Conservation (phyloP, 2,113 vertebrate species). For the Miniopterus natalensis region DNA sequence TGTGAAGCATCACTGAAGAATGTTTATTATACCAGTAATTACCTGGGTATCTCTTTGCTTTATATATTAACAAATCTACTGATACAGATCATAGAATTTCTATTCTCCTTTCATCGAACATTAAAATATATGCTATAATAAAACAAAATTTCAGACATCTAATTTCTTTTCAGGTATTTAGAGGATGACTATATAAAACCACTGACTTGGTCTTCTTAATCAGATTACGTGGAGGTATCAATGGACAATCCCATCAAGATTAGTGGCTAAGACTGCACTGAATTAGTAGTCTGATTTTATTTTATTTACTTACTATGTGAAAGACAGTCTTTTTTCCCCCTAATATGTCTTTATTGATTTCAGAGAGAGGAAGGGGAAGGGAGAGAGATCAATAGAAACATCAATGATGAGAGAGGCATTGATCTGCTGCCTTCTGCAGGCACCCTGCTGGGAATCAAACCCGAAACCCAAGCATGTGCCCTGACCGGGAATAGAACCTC, state of each 20-base stretch:
- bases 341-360: too few relatives aligned
- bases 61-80: slow-evolving; percentile 16
- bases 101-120: neutral
- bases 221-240: neutral
- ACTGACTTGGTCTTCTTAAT: neutral
- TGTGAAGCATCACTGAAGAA: neutral
- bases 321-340: neutral
- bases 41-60: neutral
- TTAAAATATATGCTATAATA: neutral
- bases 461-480: too few relatives aligned
- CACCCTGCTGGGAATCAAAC: too few relatives aligned
- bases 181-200: neutral
- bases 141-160: neutral
- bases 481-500: too few relatives aligned
- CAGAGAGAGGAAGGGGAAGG: too few relatives aligned
- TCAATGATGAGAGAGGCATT: too few relatives aligned
- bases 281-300: neutral
- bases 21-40: neutral
- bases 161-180: neutral
- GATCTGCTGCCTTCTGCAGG: too few relatives aligned
- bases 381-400: too few relatives aligned
- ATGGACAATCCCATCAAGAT: neutral
- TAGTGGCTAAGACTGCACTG: neutral
- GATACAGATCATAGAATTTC: slow-evolving; percentile 5
- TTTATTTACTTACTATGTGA: neutral